phyloP scores from a whole-genome alignment of 2,113 vertebrate species.

The Platysteira castanea region DNA sequence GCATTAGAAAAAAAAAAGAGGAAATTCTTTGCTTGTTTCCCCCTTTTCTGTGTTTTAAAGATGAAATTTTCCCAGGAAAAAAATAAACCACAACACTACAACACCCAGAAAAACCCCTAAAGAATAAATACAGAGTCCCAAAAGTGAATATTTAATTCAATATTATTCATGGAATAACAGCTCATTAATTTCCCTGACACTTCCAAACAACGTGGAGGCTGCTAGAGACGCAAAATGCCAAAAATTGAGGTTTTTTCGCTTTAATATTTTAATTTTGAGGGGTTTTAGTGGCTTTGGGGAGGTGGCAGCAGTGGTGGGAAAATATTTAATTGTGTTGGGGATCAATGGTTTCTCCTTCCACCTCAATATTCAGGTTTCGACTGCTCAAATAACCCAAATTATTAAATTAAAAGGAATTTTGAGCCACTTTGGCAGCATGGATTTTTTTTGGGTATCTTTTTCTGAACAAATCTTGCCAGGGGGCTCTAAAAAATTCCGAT shows the following conservation, averaged over 20 bases:
- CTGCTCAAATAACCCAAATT: not conserved
- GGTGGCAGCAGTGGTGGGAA: not conserved
- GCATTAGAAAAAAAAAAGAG: no score
- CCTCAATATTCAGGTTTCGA: not conserved
- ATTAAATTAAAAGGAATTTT: not conserved
- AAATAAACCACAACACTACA: not conserved
- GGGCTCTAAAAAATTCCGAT: not conserved
- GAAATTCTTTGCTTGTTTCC: not conserved
- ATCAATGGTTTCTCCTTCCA: not conserved
- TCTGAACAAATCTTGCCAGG: not conserved
- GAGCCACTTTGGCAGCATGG: fast-evolving
- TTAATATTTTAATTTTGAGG: not conserved
- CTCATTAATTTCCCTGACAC: not conserved
- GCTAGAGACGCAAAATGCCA: not conserved
- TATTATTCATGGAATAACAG: no score
- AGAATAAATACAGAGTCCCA: not conserved
- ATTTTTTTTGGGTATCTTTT: no score
- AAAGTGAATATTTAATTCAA: not conserved
- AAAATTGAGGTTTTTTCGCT: not conserved
- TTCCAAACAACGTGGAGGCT: not conserved
- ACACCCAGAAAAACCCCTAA: not conserved
- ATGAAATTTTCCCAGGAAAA: not conserved
- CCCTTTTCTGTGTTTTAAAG: not conserved
- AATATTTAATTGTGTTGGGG: not conserved
- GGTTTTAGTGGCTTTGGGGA: not conserved